Percentiles rank a stretch among this genome's conserved stretches.
These are phyloP conservation scores for Malaclemys terrapin DNA, from an alignment of 2,113 vertebrate genomes.

Conservation along the genomic window DNA sequence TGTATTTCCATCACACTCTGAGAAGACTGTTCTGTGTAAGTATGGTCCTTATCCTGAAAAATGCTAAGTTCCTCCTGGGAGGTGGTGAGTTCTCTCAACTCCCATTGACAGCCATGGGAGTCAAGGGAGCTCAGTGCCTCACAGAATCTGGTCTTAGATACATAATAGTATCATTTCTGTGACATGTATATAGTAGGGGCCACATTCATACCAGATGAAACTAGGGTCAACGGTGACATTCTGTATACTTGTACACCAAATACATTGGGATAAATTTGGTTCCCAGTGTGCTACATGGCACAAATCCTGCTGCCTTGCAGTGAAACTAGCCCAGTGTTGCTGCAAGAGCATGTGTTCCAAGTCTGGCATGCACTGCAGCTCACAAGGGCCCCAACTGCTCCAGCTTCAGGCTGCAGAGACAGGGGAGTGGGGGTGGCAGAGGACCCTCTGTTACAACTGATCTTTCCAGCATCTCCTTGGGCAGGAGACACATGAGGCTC, in stretches of 20 bases:
- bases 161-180: not conserved
- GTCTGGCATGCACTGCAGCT: not conserved
- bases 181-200: accelerated
- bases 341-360: not conserved
- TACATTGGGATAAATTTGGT: not conserved
- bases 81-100: not conserved
- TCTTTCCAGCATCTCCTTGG: not conserved
- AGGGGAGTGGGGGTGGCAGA: not conserved
- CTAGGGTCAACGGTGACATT: not conserved
- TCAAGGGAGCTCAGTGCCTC: not conserved
- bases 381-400: not conserved
- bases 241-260: not conserved
- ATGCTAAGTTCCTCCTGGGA: not conserved
- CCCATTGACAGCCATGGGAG: not conserved
- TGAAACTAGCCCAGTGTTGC: not conserved
- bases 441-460: not conserved
- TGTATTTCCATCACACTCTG: not conserved
- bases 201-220: not conserved
- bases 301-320: not conserved
- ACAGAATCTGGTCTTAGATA: not conserved
- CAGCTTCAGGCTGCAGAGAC: not conserved
- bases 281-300: not conserved
- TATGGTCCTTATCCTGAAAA: not conserved
- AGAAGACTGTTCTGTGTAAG: not conserved
- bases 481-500: not conserved